Evolutionary conservation across 2,113 vertebrate species (phyloP).

Genomic region (Apus apus): DNA sequence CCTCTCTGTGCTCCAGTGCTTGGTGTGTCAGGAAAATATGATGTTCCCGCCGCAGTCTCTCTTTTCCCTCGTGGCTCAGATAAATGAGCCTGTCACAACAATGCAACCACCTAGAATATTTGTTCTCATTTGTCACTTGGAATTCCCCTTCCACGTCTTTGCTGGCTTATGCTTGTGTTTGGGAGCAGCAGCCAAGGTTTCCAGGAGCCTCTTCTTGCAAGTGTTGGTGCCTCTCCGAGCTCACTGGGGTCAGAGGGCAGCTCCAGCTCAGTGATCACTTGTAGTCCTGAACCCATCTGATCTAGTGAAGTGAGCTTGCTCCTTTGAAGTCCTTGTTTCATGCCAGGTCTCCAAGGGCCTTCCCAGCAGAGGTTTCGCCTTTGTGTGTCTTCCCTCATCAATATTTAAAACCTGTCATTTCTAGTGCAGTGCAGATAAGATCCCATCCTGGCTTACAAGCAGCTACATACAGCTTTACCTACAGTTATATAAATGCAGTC

Average conservation of each 20-base stretch:
- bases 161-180: not conserved
- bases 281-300: not conserved
- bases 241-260: fast-evolving
- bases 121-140: constrained; percentile 41
- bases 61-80: constrained; percentile 12
- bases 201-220: not conserved
- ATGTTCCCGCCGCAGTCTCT: constrained; percentile 18
- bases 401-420: constrained; percentile 55
- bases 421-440: not conserved
- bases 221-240: not conserved
- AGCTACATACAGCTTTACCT: constrained; percentile 15
- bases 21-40: constrained; percentile 21
- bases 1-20: constrained; percentile 1
- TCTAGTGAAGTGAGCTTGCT: not conserved
- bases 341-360: not conserved
- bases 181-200: not conserved
- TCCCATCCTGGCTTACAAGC: not conserved
- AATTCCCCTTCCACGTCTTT: constrained; percentile 19
- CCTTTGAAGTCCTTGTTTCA: constrained; percentile 38
- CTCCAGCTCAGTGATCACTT: not conserved
- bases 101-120: not conserved
- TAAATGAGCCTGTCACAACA: constrained; percentile 31
- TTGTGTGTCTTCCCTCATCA: not conserved
- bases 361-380: constrained; percentile 31
- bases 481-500: constrained; percentile 40